Base-by-base conservation (phyloP, 2,797 vertebrate species). In the Aphelocoma californica region DNA sequence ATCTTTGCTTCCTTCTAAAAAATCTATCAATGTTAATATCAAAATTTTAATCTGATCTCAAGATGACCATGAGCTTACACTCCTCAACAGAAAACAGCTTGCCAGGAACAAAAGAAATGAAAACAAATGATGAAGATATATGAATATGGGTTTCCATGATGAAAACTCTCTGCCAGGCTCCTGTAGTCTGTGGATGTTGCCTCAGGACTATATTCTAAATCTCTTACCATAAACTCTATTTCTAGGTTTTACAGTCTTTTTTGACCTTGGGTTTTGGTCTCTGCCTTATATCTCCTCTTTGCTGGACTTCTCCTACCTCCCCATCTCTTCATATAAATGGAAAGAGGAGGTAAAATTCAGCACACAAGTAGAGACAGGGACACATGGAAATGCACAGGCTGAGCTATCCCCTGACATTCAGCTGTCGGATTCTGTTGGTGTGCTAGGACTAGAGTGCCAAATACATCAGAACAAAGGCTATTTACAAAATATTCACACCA, bases 401-500 rank as follows among this genome's bases (percentile, higher is more conserved):
- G 65, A 91, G 58, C 10, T 86, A 64, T n/a, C 8, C 28, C 12
- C 31, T 71, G 26, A 69, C 65, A 58, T 13, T 87, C 53, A 71
- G 32, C 70, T 0, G 0, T 24, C 5, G 3, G n/a, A 56, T 87
- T 86, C 75, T 91, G 58, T 26, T 75, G 51, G 66, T 86, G 25
- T 66, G 56, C 15, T 69, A 74, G 60, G 75, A 51, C 47, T 51
- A 10, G 50, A 62, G 36, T 62, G 58, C 29, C 51, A 90, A 75
- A 79, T 72, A 61, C 12, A 79, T 48, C 58, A 93, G 69, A 88
- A 95, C 32, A 92, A 94, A 91, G 26, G 62, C 56, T 60, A 53
- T 79, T 95, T 91, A 60, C 61, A 81, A 77, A 83, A 75, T 44
- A 79, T 93, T 93, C 77, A 94, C 2, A 12, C 82, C 87, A 62